These are phyloP conservation scores for Gryon sp. DNA, from an alignment of 1,140 invertebrate species.

Conservation along the genomic window DNA sequence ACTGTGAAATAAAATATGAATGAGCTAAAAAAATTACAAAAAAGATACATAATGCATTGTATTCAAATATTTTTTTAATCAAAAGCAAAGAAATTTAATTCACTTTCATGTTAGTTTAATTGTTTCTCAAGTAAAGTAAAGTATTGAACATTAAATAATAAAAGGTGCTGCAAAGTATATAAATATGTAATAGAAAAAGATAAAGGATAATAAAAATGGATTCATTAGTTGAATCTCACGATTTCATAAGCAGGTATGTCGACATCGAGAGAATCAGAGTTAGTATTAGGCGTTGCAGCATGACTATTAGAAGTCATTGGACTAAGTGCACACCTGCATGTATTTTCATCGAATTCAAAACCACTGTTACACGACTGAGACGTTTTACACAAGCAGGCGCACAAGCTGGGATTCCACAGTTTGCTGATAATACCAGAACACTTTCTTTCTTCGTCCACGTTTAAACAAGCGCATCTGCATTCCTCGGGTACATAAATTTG, in stretches of 20 bases:
- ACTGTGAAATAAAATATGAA: no score
- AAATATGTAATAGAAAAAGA: not conserved
- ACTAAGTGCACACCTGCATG: slow-evolving; percentile 80
- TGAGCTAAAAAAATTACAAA: no score
- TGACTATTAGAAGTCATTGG: slow-evolving; percentile 8
- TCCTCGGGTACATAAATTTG: slow-evolving; percentile 75
- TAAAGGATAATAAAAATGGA: slow-evolving; percentile 5
- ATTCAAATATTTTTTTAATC: no score
- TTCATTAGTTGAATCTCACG: slow-evolving; percentile 39
- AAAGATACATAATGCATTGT: no score
- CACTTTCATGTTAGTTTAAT: no score
- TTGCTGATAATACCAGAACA: slow-evolving; percentile 77
- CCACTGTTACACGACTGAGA: slow-evolving; percentile 81
- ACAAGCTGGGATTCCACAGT: slow-evolving; percentile 82
- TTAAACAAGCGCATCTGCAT: slow-evolving; percentile 78
- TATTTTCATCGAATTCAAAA: slow-evolving; percentile 80
- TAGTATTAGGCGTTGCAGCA: not conserved
- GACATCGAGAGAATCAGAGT: slow-evolving; percentile 13
- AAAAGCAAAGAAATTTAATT: no score
- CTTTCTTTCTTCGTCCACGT: slow-evolving; percentile 73
- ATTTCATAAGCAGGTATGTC: not conserved
- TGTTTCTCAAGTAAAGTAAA: no score
- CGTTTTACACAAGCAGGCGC: slow-evolving; percentile 82
- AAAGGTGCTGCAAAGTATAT: no score
- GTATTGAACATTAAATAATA: slow-evolving; percentile 1